Conservation (phyloP, 2,797 vertebrate genomes). For the Halcyon smyrnensis region DNA sequence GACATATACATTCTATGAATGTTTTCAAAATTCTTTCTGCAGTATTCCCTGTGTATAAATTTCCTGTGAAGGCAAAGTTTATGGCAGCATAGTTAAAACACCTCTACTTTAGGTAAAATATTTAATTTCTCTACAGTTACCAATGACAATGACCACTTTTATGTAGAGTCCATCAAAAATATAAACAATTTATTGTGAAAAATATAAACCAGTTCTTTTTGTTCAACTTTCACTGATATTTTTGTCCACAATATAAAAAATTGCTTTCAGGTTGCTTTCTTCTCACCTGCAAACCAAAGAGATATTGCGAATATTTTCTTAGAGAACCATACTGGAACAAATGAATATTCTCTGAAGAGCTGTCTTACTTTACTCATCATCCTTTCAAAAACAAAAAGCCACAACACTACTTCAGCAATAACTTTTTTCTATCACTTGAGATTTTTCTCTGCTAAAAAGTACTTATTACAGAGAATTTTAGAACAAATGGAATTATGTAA, state of each 20-base stretch:
- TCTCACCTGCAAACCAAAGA: background rate
- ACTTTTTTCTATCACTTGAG: background rate
- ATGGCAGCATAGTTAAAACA: background rate
- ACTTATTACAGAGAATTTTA: background rate
- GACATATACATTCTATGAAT: background rate
- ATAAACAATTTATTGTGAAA: background rate
- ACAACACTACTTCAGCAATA: background rate
- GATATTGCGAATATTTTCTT: background rate
- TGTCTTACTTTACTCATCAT: background rate
- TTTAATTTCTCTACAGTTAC: background rate
- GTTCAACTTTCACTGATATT: background rate
- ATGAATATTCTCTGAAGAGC: background rate
- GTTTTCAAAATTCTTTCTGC: background rate
- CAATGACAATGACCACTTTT: background rate
- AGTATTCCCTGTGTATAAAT: background rate
- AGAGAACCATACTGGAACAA: background rate
- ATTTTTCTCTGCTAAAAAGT: background rate
- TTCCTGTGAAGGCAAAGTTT: background rate
- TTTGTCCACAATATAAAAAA: background rate
- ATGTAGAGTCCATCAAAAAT: background rate
- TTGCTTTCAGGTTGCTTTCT: background rate
- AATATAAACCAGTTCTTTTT: background rate
- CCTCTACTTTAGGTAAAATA: background rate
- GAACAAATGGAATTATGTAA: background rate
- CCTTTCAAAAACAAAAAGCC: background rate